Evolutionary conservation across 2,888 invertebrate species (phyloP), one percentile per base, ranked within the genome.

Genomic region (Dryocosmus kuriphilus): DNA sequence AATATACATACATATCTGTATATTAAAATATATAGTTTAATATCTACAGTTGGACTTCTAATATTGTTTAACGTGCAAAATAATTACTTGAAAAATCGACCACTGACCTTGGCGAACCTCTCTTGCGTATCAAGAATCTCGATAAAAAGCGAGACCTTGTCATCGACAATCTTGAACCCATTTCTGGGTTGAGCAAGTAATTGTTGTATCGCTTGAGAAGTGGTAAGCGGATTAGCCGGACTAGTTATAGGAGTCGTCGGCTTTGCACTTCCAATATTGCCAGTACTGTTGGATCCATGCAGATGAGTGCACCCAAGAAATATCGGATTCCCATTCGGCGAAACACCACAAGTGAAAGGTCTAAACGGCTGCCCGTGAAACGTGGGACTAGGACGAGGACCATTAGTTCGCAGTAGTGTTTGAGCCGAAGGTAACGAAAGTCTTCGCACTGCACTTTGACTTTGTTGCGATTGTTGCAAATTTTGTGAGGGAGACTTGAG

Each of bases 61-160:
- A 41, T 16, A 41, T 16, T 41, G 14, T 22, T 55, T 19, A 22
- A n/a, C 9, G 1, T 14, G 8, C 19, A 24, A 19, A 16, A 67
- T 8, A 30, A 19, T 27, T 27, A 14, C 16, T 19, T 19, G 9
- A 55, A n/a, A 51, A 71, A n/a, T n/a, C 0, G n/a, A 30, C n/a
- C 32, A 88, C 90, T 92, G 92, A 96, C 96, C 96, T 96, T 95
- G 89, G 96, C 96, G 90, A 96, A 95, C 90, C 94, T 93, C 90
- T 96, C 96, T 93, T 96, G 96, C 76, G 96, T 95, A 90, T 96
- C 96, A 91, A 96, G 93, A 86, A 96, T 96, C 89, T 96, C 96
- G 90, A 96, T 95, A 92, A 96, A 96, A 73, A 96, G 93, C 62
- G 95, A 94, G 89, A 96, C 94, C 90, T 96, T 95, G 92, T 96